phyloP scores from a whole-genome alignment of 2,888 invertebrate species.

The Luffia ferchaultella region DNA sequence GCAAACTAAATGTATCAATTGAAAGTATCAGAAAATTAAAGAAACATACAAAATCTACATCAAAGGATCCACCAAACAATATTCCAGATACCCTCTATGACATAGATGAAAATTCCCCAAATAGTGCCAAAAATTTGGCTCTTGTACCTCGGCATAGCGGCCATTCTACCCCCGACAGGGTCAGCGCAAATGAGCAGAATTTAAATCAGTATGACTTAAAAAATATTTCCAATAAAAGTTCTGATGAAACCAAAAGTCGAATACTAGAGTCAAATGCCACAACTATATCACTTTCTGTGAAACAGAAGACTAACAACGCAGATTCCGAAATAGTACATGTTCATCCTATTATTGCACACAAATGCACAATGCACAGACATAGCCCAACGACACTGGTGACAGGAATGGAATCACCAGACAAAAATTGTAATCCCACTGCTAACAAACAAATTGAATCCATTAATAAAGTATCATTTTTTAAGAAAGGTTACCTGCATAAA shows the following conservation, averaged over 20 bases:
- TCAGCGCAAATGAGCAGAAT: background rate
- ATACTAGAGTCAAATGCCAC: too few relatives aligned
- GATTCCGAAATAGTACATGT: background rate
- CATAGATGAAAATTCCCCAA: background rate
- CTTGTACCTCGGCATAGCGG: background rate
- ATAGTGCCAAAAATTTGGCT: background rate
- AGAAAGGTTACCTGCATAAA: background rate
- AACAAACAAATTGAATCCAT: too few relatives aligned
- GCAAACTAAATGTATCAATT: conserved; percentile 53
- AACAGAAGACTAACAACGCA: too few relatives aligned
- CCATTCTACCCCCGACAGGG: background rate
- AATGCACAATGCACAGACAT: conserved; percentile 6
- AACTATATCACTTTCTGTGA: too few relatives aligned
- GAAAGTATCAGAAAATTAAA: conserved; percentile 47
- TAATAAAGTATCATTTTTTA: background rate
- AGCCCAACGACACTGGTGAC: too few relatives aligned
- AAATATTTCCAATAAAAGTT: background rate
- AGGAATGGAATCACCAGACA: too few relatives aligned
- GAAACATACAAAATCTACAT: conserved; percentile 8
- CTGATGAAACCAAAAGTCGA: background rate
- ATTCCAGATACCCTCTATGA: background rate
- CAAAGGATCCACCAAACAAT: background rate
- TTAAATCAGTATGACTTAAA: background rate
- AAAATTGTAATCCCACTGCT: too few relatives aligned
- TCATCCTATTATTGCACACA: background rate